Percentiles rank a stretch among this genome's conserved stretches.
phyloP scores from a whole-genome alignment of 2,888 invertebrate genomes.

The Tenthredo mesomela region DNA sequence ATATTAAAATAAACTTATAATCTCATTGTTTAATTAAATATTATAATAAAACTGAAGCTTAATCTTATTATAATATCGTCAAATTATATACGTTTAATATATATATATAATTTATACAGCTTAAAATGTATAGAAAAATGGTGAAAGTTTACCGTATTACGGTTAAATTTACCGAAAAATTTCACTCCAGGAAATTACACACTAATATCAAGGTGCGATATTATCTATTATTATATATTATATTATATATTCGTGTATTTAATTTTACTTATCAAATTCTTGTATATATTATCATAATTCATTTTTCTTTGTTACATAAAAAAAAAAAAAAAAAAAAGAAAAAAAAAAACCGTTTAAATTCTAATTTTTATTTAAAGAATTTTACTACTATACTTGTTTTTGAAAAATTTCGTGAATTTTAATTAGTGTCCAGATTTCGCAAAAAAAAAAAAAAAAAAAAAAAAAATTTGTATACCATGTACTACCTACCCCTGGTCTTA shows the following conservation, averaged over 20 bases:
- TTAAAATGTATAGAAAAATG: slow-evolving; percentile 62
- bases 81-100: neutral
- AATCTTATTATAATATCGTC: no score
- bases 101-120: neutral
- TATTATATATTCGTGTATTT: neutral
- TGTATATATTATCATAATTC: neutral
- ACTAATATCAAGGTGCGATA: slow-evolving; percentile 64
- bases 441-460: no score
- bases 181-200: slow-evolving; percentile 64
- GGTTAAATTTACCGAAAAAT: slow-evolving; percentile 33
- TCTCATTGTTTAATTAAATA: neutral
- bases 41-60: neutral
- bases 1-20: no score
- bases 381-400: no score
- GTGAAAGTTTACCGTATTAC: slow-evolving; percentile 56
- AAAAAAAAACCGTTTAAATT: no score
- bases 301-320: neutral
- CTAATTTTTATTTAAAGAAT: no score
- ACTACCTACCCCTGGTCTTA: no score
- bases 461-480: no score
- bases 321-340: no score
- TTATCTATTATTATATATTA: neutral
- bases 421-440: neutral
- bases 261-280: neutral
- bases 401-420: no score